Conservation (phyloP, 1,140 invertebrate species). For the Polypedilum vanderplanki region DNA sequence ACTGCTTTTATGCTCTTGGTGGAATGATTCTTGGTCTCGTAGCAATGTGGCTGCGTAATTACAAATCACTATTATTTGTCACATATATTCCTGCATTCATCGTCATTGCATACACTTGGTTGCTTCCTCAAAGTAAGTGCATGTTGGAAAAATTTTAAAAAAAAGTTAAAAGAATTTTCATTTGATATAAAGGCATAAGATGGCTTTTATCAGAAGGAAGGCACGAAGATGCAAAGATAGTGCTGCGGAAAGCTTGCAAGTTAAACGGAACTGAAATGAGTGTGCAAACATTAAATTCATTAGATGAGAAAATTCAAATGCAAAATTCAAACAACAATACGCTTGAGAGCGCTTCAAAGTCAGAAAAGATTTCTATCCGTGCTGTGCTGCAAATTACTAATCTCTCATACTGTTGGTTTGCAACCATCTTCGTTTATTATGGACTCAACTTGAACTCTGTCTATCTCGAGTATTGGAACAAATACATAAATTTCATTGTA, state of each 20-base stretch:
- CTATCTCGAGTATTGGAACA: conserved; percentile 60
- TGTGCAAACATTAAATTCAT: conserved; percentile 36
- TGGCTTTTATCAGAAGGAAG: conserved; percentile 67
- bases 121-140: conserved; percentile 51
- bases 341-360: neutral
- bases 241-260: conserved; percentile 55
- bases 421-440: conserved; percentile 69
- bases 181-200: conserved; percentile 45
- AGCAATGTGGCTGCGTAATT: conserved; percentile 61
- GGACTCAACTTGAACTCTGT: conserved; percentile 73
- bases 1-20: conserved; percentile 64
- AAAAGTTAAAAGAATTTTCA: neutral
- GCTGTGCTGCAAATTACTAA: conserved; percentile 51
- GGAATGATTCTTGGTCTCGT: conserved; percentile 57
- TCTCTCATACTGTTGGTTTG: conserved; percentile 62
- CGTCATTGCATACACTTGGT: conserved; percentile 53
- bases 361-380: neutral
- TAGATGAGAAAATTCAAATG: neutral
- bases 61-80: conserved; percentile 59
- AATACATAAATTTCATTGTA: conserved; percentile 61
- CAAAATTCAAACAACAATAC: neutral
- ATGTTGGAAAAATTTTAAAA: neutral
- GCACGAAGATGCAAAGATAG: conserved; percentile 52
- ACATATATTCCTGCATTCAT: conserved; percentile 60
- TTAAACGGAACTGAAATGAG: conserved; percentile 58